These are phyloP conservation scores for Atrichornis clamosus DNA, from an alignment of 2,113 vertebrate genomes.

Conservation along the genomic window DNA sequence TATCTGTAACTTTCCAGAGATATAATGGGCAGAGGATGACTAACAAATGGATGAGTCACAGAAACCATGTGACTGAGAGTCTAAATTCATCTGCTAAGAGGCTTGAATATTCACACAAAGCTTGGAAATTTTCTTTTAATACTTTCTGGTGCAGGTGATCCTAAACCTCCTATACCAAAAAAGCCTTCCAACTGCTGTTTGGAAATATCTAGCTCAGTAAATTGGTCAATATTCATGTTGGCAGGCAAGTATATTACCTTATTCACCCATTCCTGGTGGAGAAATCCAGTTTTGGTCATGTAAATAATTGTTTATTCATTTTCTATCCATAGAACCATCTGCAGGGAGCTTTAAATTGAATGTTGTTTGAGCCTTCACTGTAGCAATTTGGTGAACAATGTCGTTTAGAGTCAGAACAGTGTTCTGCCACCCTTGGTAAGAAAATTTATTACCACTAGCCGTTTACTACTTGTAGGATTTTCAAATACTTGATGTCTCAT, in stretches of 20 bases:
- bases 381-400: not conserved
- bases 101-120: conserved; percentile 2
- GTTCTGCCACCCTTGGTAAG: not conserved
- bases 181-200: not conserved
- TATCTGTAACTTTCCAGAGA: conserved; percentile 43
- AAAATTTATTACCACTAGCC: not conserved
- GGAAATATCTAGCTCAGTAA: not conserved
- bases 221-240: not conserved
- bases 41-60: conserved; percentile 57
- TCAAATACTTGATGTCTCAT: not conserved
- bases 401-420: not conserved
- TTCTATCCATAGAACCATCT: not conserved
- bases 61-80: conserved; percentile 18
- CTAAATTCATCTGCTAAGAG: conserved; percentile 33
- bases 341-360: not conserved
- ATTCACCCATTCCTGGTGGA: not conserved
- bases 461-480: not conserved
- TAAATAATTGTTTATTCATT: not conserved
- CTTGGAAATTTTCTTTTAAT: not conserved
- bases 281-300: not conserved
- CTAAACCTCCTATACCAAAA: not conserved
- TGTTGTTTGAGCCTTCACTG: not conserved
- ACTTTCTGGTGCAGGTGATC: conserved; percentile 14
- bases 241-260: not conserved
- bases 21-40: conserved; percentile 50